Conservation (phyloP, 2,888 invertebrate genomes). For the Pelosia muscerda region DNA sequence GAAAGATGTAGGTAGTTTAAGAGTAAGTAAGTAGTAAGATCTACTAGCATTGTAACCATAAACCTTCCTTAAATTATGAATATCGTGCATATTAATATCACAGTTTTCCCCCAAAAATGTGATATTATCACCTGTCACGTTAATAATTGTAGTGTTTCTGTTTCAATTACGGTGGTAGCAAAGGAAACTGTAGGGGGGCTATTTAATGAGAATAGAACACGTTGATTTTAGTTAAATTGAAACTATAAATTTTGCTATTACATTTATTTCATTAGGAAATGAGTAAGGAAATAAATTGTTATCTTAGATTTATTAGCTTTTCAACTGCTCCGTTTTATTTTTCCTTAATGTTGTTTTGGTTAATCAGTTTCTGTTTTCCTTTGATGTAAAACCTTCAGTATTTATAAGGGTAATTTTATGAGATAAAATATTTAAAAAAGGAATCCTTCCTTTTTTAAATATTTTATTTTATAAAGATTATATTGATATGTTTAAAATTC, state of each 20-base stretch:
- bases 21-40: no score
- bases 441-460: no score
- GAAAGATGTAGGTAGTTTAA: no score
- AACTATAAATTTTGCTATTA: constrained; percentile 6
- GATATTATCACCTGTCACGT: not conserved
- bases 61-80: not conserved
- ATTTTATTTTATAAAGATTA: not conserved
- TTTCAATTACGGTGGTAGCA: constrained; percentile 3
- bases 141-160: constrained; percentile 4
- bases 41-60: not conserved
- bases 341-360: constrained; percentile 5
- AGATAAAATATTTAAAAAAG: no score
- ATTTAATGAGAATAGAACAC: constrained; percentile 22
- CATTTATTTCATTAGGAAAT: constrained; percentile 4
- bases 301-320: constrained; percentile 3
- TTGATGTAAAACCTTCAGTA: not conserved
- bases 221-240: constrained; percentile 20
- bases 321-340: constrained; percentile 2
- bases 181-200: constrained; percentile 7
- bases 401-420: not conserved
- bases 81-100: not conserved
- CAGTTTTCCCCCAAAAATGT: not conserved
- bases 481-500: not conserved
- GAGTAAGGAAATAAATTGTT: constrained; percentile 2
- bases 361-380: constrained; percentile 3